These are phyloP conservation scores for Austrofundulus limnaeus DNA, from an alignment of 2,113 vertebrate species.

Conservation along the genomic window DNA sequence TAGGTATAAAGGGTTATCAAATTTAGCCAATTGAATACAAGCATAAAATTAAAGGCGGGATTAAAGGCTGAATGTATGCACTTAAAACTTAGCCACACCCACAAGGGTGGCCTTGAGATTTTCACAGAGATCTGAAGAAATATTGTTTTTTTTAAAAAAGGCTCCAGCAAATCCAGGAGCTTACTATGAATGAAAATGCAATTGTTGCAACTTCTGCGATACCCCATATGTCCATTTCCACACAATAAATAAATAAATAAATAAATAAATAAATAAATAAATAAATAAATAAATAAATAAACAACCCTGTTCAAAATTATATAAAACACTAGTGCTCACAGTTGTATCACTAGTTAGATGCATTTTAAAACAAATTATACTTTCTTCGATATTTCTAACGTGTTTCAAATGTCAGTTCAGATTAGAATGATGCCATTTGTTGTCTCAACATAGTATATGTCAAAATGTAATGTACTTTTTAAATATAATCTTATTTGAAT, in stretches of 20 bases:
- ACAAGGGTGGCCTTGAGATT: slow-evolving; percentile 21
- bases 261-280: too few species aligned
- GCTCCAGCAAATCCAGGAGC: not conserved
- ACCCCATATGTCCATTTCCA: too few species aligned
- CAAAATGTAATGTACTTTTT: slow-evolving; percentile 9
- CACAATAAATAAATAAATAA: too few species aligned
- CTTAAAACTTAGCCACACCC: slow-evolving; percentile 39
- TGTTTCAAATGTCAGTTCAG: not conserved
- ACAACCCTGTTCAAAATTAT: too few species aligned
- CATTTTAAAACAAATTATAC: not conserved
- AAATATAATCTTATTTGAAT: slow-evolving; percentile 7
- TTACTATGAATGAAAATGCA: not conserved
- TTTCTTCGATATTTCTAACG: not conserved
- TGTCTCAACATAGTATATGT: not conserved
- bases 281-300: too few species aligned
- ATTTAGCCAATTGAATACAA: slow-evolving; percentile 22
- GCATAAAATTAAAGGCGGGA: slow-evolving; percentile 6
- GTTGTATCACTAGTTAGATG: too few species aligned
- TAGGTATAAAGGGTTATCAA: not conserved
- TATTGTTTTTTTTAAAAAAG: not conserved
- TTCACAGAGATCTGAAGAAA: slow-evolving; percentile 1
- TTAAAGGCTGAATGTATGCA: slow-evolving; percentile 18
- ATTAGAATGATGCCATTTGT: too few species aligned
- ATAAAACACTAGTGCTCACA: too few species aligned
- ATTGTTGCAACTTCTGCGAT: too few species aligned